Conservation (phyloP, 2,888 invertebrate species). For the Ophioninae sp. region DNA sequence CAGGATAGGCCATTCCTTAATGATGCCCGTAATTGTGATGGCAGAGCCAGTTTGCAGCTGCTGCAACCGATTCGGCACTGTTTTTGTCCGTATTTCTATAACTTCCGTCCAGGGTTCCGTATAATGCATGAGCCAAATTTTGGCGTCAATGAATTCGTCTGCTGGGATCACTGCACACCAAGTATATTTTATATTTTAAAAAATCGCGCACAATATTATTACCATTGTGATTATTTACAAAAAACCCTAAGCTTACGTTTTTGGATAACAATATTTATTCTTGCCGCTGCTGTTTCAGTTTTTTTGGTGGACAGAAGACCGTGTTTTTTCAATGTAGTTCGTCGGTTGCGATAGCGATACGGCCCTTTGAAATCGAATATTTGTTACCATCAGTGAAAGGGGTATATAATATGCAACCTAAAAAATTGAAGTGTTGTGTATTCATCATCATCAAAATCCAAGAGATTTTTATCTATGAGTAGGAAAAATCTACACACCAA, state of each 20-base stretch:
- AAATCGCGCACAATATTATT: not conserved
- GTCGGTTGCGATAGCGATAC: slow-evolving; percentile 32
- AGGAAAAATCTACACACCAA: too few relatives aligned
- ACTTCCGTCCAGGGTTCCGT: slow-evolving; percentile 45
- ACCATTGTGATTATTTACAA: too few relatives aligned
- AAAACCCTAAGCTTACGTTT: not conserved
- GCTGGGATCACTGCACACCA: slow-evolving; percentile 24
- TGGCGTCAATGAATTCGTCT: slow-evolving; percentile 23
- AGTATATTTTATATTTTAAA: not conserved
- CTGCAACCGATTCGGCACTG: slow-evolving; percentile 20
- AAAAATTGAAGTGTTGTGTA: too few relatives aligned
- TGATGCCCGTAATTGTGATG: slow-evolving; percentile 18
- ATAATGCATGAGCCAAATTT: slow-evolving; percentile 32
- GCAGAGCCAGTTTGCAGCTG: not conserved
- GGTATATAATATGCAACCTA: too few relatives aligned
- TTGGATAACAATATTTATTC: not conserved
- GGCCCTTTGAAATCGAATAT: slow-evolving; percentile 32
- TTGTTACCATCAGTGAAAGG: too few relatives aligned
- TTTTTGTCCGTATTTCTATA: slow-evolving; percentile 17
- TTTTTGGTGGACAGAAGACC: not conserved
- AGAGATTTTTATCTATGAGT: too few relatives aligned
- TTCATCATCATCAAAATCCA: too few relatives aligned
- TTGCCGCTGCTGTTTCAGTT: not conserved
- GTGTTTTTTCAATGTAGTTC: not conserved
- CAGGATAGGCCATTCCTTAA: slow-evolving; percentile 34